Conservation (phyloP, 2,797 vertebrate species). For the Molossus alvarezi region DNA sequence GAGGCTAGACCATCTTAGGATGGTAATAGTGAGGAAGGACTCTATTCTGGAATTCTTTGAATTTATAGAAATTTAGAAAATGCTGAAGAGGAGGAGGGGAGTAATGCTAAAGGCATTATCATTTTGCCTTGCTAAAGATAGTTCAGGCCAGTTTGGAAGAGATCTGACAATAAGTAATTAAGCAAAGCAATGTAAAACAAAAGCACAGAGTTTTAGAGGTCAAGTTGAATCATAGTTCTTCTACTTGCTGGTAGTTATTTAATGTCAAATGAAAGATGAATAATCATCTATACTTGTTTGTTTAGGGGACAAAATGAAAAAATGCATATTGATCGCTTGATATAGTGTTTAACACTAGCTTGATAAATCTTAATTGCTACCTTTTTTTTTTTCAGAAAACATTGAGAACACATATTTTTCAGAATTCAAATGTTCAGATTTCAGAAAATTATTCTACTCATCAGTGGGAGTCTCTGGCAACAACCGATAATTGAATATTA, state of each 20-base stretch:
- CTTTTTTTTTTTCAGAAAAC: background rate
- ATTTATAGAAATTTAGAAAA: conserved; percentile 5
- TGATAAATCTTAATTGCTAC: background rate
- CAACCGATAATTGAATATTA: background rate
- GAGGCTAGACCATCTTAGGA: background rate
- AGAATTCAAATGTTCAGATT: background rate
- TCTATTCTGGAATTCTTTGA: background rate
- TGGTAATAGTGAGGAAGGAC: background rate
- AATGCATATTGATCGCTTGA: background rate
- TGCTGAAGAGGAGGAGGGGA: background rate
- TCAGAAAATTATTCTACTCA: conserved; percentile 7
- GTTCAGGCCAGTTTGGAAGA: background rate
- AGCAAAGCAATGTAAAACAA: background rate
- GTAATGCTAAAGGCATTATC: background rate
- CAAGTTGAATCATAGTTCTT: background rate
- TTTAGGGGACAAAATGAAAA: background rate
- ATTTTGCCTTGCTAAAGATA: background rate
- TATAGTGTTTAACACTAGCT: background rate
- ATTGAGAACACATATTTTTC: background rate
- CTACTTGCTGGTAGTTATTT: background rate
- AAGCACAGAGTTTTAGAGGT: background rate
- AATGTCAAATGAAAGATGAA: background rate
- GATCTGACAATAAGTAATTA: background rate
- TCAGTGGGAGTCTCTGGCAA: background rate
- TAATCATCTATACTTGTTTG: background rate